Evolutionary conservation across 2,113 vertebrate species (phyloP).

Genomic region (Symphodus melops): DNA sequence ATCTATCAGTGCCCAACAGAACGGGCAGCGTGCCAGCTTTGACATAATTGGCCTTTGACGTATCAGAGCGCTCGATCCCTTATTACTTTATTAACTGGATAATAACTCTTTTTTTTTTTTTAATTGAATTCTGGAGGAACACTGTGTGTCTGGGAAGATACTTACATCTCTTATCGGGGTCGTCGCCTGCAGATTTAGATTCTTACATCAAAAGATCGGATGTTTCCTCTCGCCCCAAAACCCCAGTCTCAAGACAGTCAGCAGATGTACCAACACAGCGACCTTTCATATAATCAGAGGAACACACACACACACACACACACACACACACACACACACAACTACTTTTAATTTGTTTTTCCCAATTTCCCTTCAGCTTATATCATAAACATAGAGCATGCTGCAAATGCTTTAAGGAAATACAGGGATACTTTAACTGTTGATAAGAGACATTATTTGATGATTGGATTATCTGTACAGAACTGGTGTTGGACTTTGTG

Average conservation of each 20-base stretch:
- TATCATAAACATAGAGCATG: too few relatives aligned
- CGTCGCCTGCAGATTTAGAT: not conserved
- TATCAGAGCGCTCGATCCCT: not conserved
- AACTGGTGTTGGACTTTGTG: too few relatives aligned
- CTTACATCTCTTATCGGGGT: too few relatives aligned
- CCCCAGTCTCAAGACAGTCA: constrained; percentile 60
- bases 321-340: not conserved
- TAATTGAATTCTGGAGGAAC: not conserved
- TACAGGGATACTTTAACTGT: too few relatives aligned
- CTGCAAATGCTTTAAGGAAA: too few relatives aligned
- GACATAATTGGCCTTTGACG: not conserved
- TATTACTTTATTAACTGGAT: not conserved
- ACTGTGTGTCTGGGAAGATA: not conserved
- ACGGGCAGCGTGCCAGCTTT: not conserved
- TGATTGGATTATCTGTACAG: too few relatives aligned
- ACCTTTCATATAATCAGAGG: constrained; percentile 17
- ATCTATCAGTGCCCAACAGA: not conserved
- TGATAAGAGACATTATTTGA: too few relatives aligned
- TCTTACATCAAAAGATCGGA: constrained; percentile 12
- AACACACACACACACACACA: not conserved
- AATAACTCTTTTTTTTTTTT: too few relatives aligned
- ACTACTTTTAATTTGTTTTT: too few relatives aligned
- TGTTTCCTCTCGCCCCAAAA: constrained; percentile 6
- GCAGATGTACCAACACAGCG: constrained; percentile 34
- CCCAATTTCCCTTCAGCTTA: too few relatives aligned